phyloP scores from a whole-genome alignment of 2,797 vertebrate genomes.

The Parauchenoglanis punctatus region DNA sequence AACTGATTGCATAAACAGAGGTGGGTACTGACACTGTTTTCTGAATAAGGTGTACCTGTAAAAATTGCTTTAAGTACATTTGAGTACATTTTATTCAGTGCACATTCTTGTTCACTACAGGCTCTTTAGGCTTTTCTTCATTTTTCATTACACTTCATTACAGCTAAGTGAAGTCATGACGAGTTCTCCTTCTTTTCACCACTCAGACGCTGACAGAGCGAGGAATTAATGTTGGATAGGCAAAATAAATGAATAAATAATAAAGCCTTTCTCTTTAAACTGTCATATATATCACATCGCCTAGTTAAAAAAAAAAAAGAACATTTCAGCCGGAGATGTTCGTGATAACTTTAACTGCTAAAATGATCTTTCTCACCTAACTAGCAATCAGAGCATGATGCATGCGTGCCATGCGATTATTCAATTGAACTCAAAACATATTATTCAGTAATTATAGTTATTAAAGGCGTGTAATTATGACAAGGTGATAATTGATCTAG shows the following conservation, averaged over 20 bases:
- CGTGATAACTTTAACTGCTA: not conserved
- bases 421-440: not conserved
- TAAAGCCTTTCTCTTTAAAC: no score
- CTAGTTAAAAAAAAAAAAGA: not conserved
- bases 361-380: not conserved
- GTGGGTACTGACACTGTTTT: not conserved
- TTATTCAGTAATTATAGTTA: not conserved
- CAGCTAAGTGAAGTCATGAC: not conserved
- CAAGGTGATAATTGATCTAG: not conserved
- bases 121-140: not conserved
- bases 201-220: not conserved
- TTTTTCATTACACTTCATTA: no score
- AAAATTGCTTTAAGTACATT: not conserved
- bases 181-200: not conserved
- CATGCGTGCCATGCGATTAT: not conserved
- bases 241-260: not conserved
- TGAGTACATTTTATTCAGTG: not conserved
- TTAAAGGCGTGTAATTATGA: not conserved
- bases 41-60: not conserved
- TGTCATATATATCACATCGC: not conserved
- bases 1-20: not conserved
- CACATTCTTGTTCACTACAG: not conserved
- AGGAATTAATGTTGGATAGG: not conserved
- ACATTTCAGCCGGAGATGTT: not conserved
- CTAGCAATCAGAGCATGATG: not conserved